Percentiles rank a stretch among this genome's conserved stretches.
Evolutionary conservation across 2,888 invertebrate genomes (phyloP).

Genomic region (Eurois occulta): DNA sequence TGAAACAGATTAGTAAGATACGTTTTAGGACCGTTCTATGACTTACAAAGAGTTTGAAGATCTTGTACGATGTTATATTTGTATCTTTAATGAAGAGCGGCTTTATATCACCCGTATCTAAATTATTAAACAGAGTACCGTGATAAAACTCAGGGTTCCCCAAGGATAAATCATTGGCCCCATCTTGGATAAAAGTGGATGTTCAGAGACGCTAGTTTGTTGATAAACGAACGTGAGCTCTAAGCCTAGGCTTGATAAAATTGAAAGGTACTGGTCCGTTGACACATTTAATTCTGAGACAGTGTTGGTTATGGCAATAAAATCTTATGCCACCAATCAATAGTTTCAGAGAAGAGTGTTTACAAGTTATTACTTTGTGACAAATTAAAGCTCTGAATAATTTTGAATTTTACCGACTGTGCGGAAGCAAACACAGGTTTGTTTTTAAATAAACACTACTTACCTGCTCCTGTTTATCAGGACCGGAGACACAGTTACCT

Average conservation of each 20-base stretch:
- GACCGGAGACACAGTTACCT: not conserved
- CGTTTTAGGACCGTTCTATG: not conserved
- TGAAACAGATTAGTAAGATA: constrained; percentile 21
- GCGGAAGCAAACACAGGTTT: no score
- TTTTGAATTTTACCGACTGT: no score
- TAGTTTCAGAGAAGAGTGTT: not conserved
- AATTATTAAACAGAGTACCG: not conserved
- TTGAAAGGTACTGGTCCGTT: not conserved
- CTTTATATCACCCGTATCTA: not conserved
- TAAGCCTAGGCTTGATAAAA: not conserved
- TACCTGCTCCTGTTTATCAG: not conserved
- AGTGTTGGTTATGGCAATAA: not conserved
- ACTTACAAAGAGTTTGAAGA: not conserved
- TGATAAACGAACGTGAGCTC: not conserved
- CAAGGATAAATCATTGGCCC: constrained; percentile 6
- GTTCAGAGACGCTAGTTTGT: not conserved
- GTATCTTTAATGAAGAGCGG: not conserved
- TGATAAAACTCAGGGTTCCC: not conserved
- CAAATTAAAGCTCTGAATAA: no score
- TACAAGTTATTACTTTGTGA: no score
- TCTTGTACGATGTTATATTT: not conserved
- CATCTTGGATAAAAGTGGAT: not conserved
- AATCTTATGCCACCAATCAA: not conserved
- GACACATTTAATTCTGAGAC: not conserved
- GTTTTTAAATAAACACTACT: not conserved